Conservation (phyloP, 37 sponge, comb jelly and placozoan species). For the Sycon ciliatum region DNA sequence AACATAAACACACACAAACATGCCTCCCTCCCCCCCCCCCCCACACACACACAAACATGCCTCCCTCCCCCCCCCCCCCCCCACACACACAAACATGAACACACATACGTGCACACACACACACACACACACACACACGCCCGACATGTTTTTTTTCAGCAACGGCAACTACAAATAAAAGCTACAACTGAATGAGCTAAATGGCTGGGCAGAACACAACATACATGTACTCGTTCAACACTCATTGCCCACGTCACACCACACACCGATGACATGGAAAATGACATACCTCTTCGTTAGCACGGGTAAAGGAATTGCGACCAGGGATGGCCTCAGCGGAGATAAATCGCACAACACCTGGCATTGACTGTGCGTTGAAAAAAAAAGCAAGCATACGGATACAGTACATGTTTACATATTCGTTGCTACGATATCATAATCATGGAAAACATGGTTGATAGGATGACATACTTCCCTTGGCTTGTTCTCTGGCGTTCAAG, state of each 20-base stretch:
- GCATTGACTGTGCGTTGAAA: constrained; percentile 33
- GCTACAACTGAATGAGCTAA: neutral
- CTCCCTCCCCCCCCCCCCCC: neutral
- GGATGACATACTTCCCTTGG: no score
- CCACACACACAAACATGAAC: neutral
- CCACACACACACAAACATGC: neutral
- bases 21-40: neutral
- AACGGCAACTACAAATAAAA: neutral
- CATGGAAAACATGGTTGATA: no score
- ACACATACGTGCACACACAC: neutral
- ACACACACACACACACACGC: constrained; percentile 1
- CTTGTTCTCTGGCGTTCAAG: no score
- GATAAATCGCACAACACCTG: constrained; percentile 52
- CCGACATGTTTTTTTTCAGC: neutral
- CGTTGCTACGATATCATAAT: no score
- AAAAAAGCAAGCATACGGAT: neutral
- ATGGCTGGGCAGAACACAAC: neutral
- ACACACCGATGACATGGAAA: neutral
- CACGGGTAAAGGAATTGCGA: constrained; percentile 26
- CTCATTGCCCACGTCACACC: neutral
- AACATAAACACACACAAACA: neutral
- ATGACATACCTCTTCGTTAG: no score
- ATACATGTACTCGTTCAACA: no score
- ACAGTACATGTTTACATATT: neutral
- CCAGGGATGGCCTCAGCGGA: constrained; percentile 56